Conservation (phyloP, 2,888 invertebrate genomes). For the Meteorus colon region DNA sequence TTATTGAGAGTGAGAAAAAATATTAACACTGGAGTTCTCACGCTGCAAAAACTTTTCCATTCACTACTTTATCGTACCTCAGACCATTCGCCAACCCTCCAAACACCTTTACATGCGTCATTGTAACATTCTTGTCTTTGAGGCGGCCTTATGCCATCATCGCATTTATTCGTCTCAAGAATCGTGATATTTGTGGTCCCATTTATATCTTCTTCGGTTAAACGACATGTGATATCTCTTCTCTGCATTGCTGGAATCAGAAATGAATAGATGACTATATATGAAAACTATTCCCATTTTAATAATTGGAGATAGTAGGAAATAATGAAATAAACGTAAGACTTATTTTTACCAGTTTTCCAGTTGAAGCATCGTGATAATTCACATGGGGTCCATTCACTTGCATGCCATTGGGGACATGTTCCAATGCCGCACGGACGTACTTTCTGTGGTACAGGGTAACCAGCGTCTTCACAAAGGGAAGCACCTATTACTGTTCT, state of each 20-base stretch:
- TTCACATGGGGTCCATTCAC: conserved; percentile 83
- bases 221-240: conserved; percentile 79
- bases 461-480: conserved; percentile 82
- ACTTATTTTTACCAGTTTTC: conserved; percentile 77
- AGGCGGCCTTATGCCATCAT: conserved; percentile 82
- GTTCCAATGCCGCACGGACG: conserved; percentile 80
- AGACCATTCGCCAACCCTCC: conserved; percentile 95
- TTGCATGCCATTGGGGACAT: conserved; percentile 83
- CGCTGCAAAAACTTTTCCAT: conserved; percentile 13
- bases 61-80: conserved; percentile 79
- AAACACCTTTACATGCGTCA: conserved; percentile 89
- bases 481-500: conserved; percentile 77
- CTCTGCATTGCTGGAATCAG: conserved; percentile 80
- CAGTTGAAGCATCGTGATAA: conserved; percentile 84
- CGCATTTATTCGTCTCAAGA: conserved; percentile 79
- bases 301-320: no score
- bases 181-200: conserved; percentile 74
- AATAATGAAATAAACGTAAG: neutral
- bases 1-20: conserved; percentile 1
- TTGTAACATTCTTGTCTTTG: conserved; percentile 87
- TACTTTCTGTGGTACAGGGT: conserved; percentile 78
- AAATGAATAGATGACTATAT: neutral
- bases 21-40: neutral
- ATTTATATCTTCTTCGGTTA: conserved; percentile 73
- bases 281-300: no score